A percentile compares a stretch with the other conserved stretches of the same genome.
phyloP scores from a whole-genome alignment of 2,888 invertebrate genomes.

The Ernsta delagoae region DNA sequence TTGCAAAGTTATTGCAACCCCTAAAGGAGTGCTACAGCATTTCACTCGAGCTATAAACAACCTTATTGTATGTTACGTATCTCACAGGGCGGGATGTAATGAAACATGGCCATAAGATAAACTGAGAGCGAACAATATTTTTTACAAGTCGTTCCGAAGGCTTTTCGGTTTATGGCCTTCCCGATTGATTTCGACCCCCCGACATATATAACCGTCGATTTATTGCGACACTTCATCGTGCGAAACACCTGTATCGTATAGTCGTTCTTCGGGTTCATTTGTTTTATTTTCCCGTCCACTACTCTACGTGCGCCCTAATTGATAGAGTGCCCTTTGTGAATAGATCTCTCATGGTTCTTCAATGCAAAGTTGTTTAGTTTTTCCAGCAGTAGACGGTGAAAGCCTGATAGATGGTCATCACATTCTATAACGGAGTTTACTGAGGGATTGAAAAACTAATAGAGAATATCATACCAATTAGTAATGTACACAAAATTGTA shows the following conservation, averaged over 20 bases:
- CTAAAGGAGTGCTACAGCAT: background rate
- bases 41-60: slow-evolving; percentile 19
- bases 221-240: slow-evolving; percentile 44
- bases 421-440: no score
- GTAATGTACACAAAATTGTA: no score
- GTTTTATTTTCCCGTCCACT: slow-evolving; percentile 22
- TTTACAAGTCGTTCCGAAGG: slow-evolving; percentile 38
- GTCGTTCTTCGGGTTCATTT: slow-evolving; percentile 20
- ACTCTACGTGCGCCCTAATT: slow-evolving; percentile 13
- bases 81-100: slow-evolving; percentile 34
- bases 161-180: slow-evolving; percentile 41
- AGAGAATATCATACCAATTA: no score
- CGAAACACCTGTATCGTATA: slow-evolving; percentile 36
- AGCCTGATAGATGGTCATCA: no score
- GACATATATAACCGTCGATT: slow-evolving; percentile 44
- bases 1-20: no score
- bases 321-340: background rate
- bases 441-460: no score
- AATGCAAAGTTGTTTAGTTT: no score
- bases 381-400: no score
- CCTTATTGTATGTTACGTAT: slow-evolving; percentile 24
- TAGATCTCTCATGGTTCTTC: no score
- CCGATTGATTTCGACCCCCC: slow-evolving; percentile 46
- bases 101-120: slow-evolving; percentile 41
- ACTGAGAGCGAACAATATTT: slow-evolving; percentile 39